A percentile compares a stretch with the other conserved stretches of the same genome.
Conservation (phyloP, 2,113 vertebrate species). For the Capreolus pygargus region DNA sequence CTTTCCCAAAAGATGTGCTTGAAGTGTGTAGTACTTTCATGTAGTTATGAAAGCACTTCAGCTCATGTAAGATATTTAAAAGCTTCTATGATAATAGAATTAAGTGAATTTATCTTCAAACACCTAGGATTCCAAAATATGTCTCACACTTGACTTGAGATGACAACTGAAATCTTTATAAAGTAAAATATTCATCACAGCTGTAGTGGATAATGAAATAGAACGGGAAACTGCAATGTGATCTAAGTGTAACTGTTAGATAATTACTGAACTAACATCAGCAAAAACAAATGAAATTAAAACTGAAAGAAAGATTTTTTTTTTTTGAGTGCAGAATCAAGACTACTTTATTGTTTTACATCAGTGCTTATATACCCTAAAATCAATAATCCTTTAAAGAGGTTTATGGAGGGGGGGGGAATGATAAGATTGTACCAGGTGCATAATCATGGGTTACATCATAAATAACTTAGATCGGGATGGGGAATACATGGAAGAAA, state of each 20-base stretch:
- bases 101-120: slow-evolving; percentile 9
- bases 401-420: too few species aligned
- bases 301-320: background rate
- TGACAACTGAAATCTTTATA: background rate
- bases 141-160: background rate
- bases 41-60: slow-evolving; percentile 23
- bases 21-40: background rate
- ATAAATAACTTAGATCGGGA: too few species aligned
- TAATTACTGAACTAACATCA: background rate
- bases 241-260: background rate
- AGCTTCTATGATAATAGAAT: background rate
- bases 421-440: too few species aligned
- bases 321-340: too few species aligned
- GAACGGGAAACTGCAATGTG: background rate
- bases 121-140: background rate
- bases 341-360: too few species aligned
- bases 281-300: slow-evolving; percentile 24
- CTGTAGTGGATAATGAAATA: background rate
- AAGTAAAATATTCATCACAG: background rate
- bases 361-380: too few species aligned
- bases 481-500: background rate
- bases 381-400: too few species aligned
- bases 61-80: slow-evolving; percentile 2
- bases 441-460: too few species aligned
- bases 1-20: slow-evolving; percentile 11